Percentiles rank a stretch among this genome's conserved stretches.
These are phyloP conservation scores for Tauraco hartlaubi DNA, from an alignment of 2,797 vertebrate genomes.

Conservation along the genomic window DNA sequence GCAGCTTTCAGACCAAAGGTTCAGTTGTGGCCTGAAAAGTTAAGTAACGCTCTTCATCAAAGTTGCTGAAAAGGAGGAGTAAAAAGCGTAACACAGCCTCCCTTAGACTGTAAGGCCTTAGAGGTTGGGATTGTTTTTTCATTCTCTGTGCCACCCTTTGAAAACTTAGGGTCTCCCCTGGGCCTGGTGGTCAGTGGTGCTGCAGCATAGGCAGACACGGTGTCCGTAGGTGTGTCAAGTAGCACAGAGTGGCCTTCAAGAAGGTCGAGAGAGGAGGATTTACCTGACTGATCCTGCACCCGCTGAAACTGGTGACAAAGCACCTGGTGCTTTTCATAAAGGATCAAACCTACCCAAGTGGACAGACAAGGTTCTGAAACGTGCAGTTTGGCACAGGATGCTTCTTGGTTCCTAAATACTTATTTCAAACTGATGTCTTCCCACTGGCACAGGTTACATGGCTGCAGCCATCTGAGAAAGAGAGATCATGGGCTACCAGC, in stretches of 20 bases:
- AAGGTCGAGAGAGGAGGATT: conserved; percentile 4
- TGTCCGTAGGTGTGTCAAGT: background rate
- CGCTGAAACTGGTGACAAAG: conserved; percentile 44
- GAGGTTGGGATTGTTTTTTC: background rate
- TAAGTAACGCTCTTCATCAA: background rate
- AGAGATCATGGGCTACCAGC: background rate
- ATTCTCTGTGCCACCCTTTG: background rate
- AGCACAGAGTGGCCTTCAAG: conserved; percentile 24
- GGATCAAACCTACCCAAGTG: conserved; percentile 17
- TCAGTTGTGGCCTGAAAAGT: background rate
- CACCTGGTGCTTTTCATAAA: conserved; percentile 48
- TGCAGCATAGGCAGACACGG: background rate
- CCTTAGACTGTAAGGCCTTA: background rate
- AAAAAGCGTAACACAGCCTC: background rate
- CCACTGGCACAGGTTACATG: background rate
- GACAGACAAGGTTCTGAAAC: background rate
- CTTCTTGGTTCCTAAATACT: background rate
- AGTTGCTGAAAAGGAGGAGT: background rate
- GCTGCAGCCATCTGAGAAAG: background rate
- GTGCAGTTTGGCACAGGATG: background rate
- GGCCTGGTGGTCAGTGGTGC: background rate
- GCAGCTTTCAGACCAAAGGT: background rate
- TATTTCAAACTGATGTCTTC: background rate
- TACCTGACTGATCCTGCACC: background rate
- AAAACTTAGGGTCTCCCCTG: background rate